Conservation (phyloP, 2,888 invertebrate species). For the Macrophya alboannulata region DNA sequence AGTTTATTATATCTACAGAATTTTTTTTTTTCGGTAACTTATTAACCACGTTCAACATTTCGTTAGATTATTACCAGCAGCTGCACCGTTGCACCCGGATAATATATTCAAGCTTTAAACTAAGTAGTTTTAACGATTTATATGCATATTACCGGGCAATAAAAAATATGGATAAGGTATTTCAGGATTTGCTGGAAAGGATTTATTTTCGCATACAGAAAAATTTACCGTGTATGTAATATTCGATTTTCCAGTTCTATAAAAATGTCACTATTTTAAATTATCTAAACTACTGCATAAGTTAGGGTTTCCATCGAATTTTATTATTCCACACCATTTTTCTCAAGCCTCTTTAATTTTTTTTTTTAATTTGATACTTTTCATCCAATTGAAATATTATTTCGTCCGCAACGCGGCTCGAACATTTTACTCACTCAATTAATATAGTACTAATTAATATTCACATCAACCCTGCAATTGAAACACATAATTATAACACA, state of each 20-base stretch:
- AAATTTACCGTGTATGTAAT: neutral
- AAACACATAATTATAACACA: too few relatives aligned
- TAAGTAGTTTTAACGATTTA: slow-evolving; percentile 1
- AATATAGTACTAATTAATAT: neutral
- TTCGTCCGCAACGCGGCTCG: neutral
- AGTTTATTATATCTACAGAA: neutral
- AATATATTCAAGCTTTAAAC: slow-evolving; percentile 11
- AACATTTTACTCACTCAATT: too few relatives aligned
- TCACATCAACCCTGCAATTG: too few relatives aligned
- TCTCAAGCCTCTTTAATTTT: neutral
- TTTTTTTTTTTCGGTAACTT: neutral
- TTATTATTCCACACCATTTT: neutral
- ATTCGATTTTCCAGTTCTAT: neutral
- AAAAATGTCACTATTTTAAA: neutral
- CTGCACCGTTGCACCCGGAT: neutral
- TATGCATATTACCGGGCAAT: neutral
- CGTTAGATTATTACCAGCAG: neutral
- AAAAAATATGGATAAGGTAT: neutral
- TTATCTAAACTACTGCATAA: neutral
- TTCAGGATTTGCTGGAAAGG: neutral
- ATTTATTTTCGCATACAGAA: neutral
- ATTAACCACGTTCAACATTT: neutral
- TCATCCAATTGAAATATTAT: neutral
- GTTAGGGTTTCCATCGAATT: neutral
- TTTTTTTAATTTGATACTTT: neutral